Evolutionary conservation across 2,113 vertebrate genomes (phyloP).

Genomic region (Aramus guarauna): DNA sequence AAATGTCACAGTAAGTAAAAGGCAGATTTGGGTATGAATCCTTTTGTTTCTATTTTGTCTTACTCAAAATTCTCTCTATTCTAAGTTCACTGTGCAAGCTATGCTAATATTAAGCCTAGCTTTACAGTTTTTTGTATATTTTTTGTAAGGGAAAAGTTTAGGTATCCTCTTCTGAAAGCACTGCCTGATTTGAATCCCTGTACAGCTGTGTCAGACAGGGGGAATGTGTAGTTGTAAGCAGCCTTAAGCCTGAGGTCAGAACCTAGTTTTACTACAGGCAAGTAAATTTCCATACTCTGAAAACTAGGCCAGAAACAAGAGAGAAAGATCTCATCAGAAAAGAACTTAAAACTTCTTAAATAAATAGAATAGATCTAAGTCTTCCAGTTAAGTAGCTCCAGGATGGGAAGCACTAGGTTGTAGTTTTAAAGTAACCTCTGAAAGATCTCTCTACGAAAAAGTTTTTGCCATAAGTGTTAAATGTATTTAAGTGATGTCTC

Average conservation of each 20-base stretch:
- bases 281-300: not conserved
- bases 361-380: not conserved
- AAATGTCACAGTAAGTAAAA: not conserved
- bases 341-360: not conserved
- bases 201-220: not conserved
- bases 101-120: not conserved
- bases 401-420: not conserved
- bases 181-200: not conserved
- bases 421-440: not conserved
- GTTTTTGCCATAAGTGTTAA: not conserved
- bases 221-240: not conserved
- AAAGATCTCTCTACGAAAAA: not conserved
- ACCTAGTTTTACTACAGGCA: not conserved
- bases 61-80: not conserved
- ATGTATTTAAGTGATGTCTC: not conserved
- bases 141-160: not conserved
- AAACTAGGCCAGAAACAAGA: not conserved
- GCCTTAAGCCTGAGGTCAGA: not conserved
- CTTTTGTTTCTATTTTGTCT: not conserved
- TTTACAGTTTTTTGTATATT: not conserved
- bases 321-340: not conserved
- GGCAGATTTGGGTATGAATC: not conserved
- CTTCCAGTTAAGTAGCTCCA: not conserved
- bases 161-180: not conserved
- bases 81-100: not conserved